phyloP scores from a whole-genome alignment of 64 coral and sea anemone genomes.

The Pachyseris speciosa region DNA sequence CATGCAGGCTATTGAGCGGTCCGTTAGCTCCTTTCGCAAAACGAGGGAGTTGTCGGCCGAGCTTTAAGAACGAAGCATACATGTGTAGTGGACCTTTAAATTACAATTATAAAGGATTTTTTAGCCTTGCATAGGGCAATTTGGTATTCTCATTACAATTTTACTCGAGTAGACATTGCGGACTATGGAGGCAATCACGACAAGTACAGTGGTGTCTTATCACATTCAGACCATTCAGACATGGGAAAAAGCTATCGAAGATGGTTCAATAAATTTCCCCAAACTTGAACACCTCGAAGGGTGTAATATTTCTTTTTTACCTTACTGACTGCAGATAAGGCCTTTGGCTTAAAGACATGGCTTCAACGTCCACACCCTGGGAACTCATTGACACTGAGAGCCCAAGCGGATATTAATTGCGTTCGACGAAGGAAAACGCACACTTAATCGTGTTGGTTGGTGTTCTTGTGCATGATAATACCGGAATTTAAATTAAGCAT shows the following conservation, averaged over 20 bases:
- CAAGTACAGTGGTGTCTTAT: conserved; percentile 50
- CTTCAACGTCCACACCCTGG: conserved; percentile 46
- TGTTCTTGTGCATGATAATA: too few species aligned
- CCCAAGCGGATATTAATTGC: conserved; percentile 33
- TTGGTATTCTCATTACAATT: conserved; percentile 51
- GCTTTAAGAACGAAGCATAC: too few species aligned
- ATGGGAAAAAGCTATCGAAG: conserved; percentile 49
- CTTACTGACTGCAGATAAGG: conserved; percentile 62
- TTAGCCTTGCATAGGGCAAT: conserved; percentile 45
- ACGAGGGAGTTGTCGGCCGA: too few species aligned
- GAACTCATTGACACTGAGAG: conserved; percentile 13
- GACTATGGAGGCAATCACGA: conserved; percentile 52
- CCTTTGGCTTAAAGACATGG: conserved; percentile 46
- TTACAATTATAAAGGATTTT: conserved; percentile 68
- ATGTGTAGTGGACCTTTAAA: conserved; percentile 53
- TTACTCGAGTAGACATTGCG: conserved; percentile 17
- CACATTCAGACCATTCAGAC: conserved; percentile 35
- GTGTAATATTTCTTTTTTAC: conserved; percentile 15
- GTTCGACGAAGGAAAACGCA: too few species aligned
- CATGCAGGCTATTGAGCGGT: too few species aligned
- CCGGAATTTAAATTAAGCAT: too few species aligned
- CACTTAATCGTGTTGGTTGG: too few species aligned
- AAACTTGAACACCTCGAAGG: conserved; percentile 30
- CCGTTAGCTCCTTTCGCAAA: too few species aligned
- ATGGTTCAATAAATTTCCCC: conserved; percentile 35